Percentiles rank a stretch among this genome's conserved stretches.
These are phyloP conservation scores for Mesorhabditis belari DNA, from an alignment of 2,888 invertebrate genomes.

Conservation along the genomic window DNA sequence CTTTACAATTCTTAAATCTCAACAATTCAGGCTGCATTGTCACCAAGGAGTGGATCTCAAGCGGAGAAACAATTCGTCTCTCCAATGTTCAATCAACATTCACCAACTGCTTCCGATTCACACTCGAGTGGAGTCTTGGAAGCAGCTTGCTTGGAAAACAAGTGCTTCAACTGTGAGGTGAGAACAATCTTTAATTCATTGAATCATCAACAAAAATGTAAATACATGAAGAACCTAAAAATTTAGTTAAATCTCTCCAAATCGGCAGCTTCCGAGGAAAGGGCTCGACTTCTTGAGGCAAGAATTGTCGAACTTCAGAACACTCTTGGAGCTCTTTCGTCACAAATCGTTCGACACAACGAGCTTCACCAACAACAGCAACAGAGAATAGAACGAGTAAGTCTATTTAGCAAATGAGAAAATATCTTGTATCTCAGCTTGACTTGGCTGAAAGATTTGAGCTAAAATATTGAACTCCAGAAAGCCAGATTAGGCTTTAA, in stretches of 20 bases:
- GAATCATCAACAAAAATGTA: too few species aligned
- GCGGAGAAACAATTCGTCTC: constrained; percentile 21
- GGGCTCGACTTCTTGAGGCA: background rate
- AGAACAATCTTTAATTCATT: too few species aligned
- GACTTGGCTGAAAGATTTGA: too few species aligned
- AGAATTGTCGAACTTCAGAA: background rate
- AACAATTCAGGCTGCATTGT: constrained; percentile 12
- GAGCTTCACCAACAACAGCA: background rate
- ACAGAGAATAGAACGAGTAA: too few species aligned
- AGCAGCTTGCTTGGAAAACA: background rate
- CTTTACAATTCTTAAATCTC: background rate
- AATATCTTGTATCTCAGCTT: too few species aligned
- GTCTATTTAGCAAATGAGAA: too few species aligned
- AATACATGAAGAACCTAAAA: too few species aligned
- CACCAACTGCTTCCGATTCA: constrained; percentile 44
- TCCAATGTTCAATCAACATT: constrained; percentile 25
- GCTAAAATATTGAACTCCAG: too few species aligned
- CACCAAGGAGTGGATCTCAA: constrained; percentile 22
- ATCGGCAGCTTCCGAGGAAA: background rate
- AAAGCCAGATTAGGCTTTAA: too few species aligned
- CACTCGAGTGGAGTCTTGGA: constrained; percentile 31
- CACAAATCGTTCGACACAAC: background rate
- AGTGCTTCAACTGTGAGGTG: background rate
- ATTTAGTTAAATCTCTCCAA: background rate
- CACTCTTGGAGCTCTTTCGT: background rate